Evolutionary conservation across 2,888 invertebrate genomes (phyloP), one percentile per base, ranked within the genome.

Genomic region (Pinctada fucata): DNA sequence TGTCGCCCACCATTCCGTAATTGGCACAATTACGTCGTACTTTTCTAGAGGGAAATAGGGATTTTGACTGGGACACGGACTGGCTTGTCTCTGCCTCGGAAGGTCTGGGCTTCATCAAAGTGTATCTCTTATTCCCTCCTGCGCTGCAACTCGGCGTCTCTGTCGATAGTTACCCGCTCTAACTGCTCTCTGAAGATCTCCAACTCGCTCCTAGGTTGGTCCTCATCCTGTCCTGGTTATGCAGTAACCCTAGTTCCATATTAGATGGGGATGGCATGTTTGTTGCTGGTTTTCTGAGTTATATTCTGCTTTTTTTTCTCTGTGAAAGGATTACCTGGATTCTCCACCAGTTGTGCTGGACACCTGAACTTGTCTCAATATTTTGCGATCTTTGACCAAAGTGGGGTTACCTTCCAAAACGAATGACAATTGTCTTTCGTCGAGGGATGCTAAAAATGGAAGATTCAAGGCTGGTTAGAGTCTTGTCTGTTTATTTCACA

Each of bases 281-380:
- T 65, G 65, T 13, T 65, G n/a, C 5, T 6, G 3, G 16, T 65
- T 58, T 10, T 58, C 10, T 1, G 58, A 58, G 8, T 13, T 8
- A 58, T 8, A 1, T 58, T 10, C 8, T 58, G 58, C 58, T 58
- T 4, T n/a, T 3, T 65, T 4, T 65, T 65, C 31, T 3, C 3
- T 65, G 65, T 65, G 65, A 65, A 31, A 65, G 65, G 65, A 31
- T 31, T 65, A 13, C 65, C 65, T 31, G 65, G 65, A 65, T 65
- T 65, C 65, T 65, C 65, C 65, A 65, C 65, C 65, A 65, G 31
- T 58, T 31, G 31, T 31, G 31, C 31, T 31, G 0, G 31, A 31
- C 31, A 1, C 31, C 31, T 31, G 31, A 31, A 0, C 31, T 31
- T 0, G 31, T 31, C 31, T 31, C 31, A 31, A 31, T 31, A 31